Evolutionary conservation across 2,113 vertebrate species (phyloP).

Genomic region (Rhinichthys klamathensis): DNA sequence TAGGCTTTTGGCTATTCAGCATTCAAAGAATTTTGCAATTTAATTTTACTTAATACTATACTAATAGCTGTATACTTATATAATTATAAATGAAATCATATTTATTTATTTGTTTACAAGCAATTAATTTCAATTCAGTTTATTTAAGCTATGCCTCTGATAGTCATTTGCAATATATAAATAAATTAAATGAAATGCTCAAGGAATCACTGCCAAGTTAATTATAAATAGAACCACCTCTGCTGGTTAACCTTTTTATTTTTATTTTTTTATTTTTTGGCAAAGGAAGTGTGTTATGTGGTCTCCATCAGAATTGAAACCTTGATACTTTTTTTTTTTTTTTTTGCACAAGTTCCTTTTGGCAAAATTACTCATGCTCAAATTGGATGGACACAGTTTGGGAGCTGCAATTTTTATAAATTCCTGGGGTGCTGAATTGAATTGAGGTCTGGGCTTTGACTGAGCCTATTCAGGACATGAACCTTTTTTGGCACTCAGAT

Average conservation of each 20-base stretch:
- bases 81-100: no score
- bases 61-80: no score
- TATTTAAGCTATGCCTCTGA: no score
- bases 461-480: not conserved
- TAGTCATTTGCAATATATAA: no score
- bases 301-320: not conserved
- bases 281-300: not conserved
- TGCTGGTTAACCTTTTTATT: not conserved
- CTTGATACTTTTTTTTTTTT: not conserved
- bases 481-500: constrained; percentile 9
- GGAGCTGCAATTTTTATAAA: not conserved
- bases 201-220: not conserved
- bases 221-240: not conserved
- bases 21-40: no score
- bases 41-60: no score
- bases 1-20: no score
- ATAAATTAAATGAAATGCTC: no score
- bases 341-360: not conserved
- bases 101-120: no score
- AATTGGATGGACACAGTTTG: not conserved
- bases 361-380: not conserved
- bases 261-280: not conserved
- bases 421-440: not conserved
- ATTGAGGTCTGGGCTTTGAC: not conserved
- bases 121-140: no score